Evolutionary conservation across 2,888 invertebrate genomes (phyloP).

Genomic region (Drosophila subsilvestris): DNA sequence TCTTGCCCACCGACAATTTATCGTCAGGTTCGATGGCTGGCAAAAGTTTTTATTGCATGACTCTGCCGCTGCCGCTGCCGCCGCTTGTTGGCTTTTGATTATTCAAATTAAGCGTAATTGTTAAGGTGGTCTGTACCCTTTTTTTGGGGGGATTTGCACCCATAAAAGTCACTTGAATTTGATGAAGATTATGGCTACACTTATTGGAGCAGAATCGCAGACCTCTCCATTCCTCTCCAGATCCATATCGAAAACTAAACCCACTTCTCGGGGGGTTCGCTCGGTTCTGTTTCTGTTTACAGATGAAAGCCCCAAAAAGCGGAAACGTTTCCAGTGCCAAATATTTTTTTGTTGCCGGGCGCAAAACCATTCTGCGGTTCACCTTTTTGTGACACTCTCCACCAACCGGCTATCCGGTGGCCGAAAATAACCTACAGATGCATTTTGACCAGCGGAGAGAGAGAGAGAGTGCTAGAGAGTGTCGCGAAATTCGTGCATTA

Average conservation of each 20-base stretch:
- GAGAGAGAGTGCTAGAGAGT: slow-evolving; percentile 68
- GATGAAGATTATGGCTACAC: not conserved
- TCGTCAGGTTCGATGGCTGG: slow-evolving; percentile 74
- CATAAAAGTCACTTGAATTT: slow-evolving; percentile 20
- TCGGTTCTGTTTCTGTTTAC: slow-evolving; percentile 30
- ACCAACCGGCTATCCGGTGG: slow-evolving; percentile 12
- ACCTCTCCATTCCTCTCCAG: slow-evolving; percentile 4
- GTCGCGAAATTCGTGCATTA: slow-evolving; percentile 80
- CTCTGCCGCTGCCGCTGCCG: slow-evolving; percentile 42
- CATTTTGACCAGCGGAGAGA: slow-evolving; percentile 40
- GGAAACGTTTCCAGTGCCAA: slow-evolving; percentile 61
- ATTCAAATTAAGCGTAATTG: slow-evolving; percentile 75
- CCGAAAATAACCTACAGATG: slow-evolving; percentile 11
- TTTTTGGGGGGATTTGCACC: slow-evolving; percentile 27
- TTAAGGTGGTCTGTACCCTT: slow-evolving; percentile 58
- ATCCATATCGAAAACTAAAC: slow-evolving; percentile 3
- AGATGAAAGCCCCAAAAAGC: slow-evolving; percentile 53
- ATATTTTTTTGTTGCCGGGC: slow-evolving; percentile 28
- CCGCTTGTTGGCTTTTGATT: slow-evolving; percentile 76
- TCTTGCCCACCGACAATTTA: slow-evolving; percentile 64
- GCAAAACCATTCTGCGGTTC: slow-evolving; percentile 63
- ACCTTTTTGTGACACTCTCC: slow-evolving; percentile 49
- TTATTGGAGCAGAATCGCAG: slow-evolving; percentile 18
- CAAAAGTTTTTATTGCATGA: slow-evolving; percentile 72
- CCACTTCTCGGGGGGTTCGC: not conserved